Percentiles rank a stretch among this genome's conserved stretches.
These are phyloP conservation scores for Zaprionus bogoriensis DNA, from an alignment of 2,888 invertebrate species.

Conservation along the genomic window DNA sequence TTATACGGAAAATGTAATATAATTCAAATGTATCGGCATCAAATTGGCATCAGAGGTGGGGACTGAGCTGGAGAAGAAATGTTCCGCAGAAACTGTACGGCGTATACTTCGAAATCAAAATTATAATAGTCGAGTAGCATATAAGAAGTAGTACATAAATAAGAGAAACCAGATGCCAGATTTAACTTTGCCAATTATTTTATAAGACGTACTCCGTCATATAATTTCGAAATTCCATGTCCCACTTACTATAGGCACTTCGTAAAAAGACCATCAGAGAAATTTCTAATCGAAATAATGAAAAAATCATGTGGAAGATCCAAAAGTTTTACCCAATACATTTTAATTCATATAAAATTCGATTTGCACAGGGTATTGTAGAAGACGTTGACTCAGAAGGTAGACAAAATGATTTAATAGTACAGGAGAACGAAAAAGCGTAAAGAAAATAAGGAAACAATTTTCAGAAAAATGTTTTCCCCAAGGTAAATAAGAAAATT, in stretches of 20 bases:
- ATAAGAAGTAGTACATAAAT: too few relatives aligned
- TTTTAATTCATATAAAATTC: slow-evolving; percentile 11
- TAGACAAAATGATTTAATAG: slow-evolving; percentile 3
- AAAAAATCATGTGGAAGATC: slow-evolving; percentile 19
- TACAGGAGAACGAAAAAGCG: slow-evolving; percentile 9
- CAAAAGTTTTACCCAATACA: slow-evolving; percentile 3
- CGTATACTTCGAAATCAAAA: too few relatives aligned
- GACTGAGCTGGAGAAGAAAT: too few relatives aligned
- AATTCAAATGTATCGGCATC: too few relatives aligned
- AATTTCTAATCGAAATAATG: neutral
- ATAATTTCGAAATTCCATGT: slow-evolving; percentile 10
- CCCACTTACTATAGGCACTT: slow-evolving; percentile 32
- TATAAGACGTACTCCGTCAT: slow-evolving; percentile 10
- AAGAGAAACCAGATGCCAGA: too few relatives aligned
- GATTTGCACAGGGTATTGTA: slow-evolving; percentile 23
- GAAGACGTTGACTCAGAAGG: neutral
- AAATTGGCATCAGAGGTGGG: too few relatives aligned
- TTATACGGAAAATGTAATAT: too few relatives aligned
- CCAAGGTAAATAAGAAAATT: neutral
- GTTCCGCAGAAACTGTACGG: too few relatives aligned
- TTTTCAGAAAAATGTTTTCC: neutral
- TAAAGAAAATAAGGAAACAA: slow-evolving; percentile 28
- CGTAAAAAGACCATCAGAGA: slow-evolving; percentile 4
- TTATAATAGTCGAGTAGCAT: too few relatives aligned
- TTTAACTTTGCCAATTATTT: too few relatives aligned